Base-by-base conservation (phyloP, 2,888 invertebrate species). In the Leptopilina myrica region DNA sequence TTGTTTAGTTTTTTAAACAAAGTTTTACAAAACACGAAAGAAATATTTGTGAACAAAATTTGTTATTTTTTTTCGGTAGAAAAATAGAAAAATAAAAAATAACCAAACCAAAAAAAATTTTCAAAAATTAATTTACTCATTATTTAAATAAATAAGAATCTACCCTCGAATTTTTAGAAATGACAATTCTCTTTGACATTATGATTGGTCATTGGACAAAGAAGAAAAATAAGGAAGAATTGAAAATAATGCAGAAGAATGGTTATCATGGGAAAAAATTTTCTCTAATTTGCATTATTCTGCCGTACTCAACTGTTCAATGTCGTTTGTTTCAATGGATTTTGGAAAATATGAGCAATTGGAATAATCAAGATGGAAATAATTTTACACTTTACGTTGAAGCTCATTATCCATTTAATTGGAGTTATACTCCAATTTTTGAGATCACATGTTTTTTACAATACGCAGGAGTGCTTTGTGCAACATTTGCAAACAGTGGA, bases 241-340 rank as follows among this genome's bases (percentile, higher is more conserved):
- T 59, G 2, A 8, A 59, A 6, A 59, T 59, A n/a, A 59, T 59
- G 59, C 14, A n/a, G 6, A 7, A 59, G 7, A n/a, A n/a, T 15
- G 59, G 59, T 59, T 49, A 59, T n/a, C n/a, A 14, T 6, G 59
- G 59, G 5, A 14, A n/a, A 59, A 14, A 59, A 59, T 59, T 49
- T 59, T 59, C 15, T 1, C 78, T 11, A 81, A 81, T 73, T 20
- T 79, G 43, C 14, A 80, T 12, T 49, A 69, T 5, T 56, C 81
- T 6, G 75, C 80, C 65, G 12, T 49, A 49, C 11, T 49, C 49
- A 49, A 49, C 49, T 49, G 49, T 49, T 11, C 49, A 49, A 11
- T 49, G 49, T 49, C 59, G 15, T n/a, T n/a, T 59, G 1, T 5
- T 59, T 1, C n/a, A 59, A n/a, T 62, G 62, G 15, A 8, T 62